Evolutionary conservation across 2,888 invertebrate genomes (phyloP).

Genomic region (Sipha maydis): DNA sequence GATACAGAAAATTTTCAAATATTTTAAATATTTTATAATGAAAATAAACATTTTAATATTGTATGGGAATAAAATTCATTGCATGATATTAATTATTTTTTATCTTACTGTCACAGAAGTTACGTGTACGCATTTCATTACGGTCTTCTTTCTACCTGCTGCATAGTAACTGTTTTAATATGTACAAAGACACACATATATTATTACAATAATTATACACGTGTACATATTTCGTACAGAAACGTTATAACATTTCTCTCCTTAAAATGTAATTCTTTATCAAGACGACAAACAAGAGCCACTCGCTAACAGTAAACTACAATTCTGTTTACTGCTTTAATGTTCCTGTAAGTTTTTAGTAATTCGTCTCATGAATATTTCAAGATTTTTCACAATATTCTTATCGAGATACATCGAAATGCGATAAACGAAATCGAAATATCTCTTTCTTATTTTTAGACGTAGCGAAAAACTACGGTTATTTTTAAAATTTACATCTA

Average conservation of each 20-base stretch:
- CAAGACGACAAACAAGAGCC: conserved; percentile 1
- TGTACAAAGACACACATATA: background rate
- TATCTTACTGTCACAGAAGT: background rate
- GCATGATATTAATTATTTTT: background rate
- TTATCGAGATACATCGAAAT: too few species aligned
- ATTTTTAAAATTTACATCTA: too few species aligned
- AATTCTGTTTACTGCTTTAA: background rate
- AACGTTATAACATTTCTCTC: conserved; percentile 1
- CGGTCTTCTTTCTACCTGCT: background rate
- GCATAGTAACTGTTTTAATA: conserved; percentile 35
- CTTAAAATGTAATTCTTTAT: conserved; percentile 35
- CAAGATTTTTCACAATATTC: background rate
- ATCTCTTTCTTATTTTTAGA: too few species aligned
- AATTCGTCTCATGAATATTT: background rate
- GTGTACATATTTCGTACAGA: background rate
- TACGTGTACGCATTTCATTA: conserved; percentile 31
- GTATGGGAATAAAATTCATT: background rate
- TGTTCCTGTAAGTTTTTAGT: background rate
- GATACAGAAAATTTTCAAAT: too few species aligned
- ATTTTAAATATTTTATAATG: too few species aligned
- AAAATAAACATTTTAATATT: background rate
- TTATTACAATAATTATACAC: background rate
- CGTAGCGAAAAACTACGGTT: too few species aligned
- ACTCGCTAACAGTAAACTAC: conserved; percentile 22
- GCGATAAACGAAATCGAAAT: too few species aligned